Conservation (phyloP, 2,113 vertebrate genomes). For the Hippocampus guttulatus region DNA sequence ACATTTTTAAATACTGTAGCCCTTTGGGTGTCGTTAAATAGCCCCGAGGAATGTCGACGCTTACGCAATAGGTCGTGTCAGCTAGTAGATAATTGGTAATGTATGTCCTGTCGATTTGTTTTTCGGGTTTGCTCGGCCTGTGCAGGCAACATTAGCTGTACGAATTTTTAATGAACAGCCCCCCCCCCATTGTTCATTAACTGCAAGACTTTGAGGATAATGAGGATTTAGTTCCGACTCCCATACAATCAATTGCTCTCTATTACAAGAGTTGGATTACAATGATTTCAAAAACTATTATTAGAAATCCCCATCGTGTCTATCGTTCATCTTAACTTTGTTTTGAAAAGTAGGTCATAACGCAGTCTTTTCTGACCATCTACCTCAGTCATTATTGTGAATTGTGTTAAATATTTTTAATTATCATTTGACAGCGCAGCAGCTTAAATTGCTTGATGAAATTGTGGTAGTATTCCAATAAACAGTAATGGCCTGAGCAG, state of each 20-base stretch:
- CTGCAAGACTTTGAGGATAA: not conserved
- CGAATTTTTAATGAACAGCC: too few relatives aligned
- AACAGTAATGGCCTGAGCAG: constrained; percentile 11
- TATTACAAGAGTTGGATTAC: too few relatives aligned
- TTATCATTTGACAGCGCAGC: constrained; percentile 12
- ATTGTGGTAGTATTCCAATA: not conserved
- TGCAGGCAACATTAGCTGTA: constrained; percentile 6
- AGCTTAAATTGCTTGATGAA: constrained; percentile 14
- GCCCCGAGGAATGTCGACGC: not conserved
- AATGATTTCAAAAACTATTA: constrained; percentile 28
- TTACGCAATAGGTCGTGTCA: not conserved
- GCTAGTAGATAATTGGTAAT: not conserved
- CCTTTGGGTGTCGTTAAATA: not conserved
- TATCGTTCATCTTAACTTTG: constrained; percentile 18
- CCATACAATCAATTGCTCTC: too few relatives aligned
- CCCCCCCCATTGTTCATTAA: not conserved
- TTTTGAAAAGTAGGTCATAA: constrained; percentile 35
- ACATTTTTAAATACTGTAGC: fast-evolving
- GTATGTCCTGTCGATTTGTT: not conserved
- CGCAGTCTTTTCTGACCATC: not conserved
- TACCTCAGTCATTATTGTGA: constrained; percentile 7
- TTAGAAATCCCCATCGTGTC: constrained; percentile 34
- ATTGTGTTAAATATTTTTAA: constrained; percentile 13
- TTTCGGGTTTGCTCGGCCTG: not conserved
- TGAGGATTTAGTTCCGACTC: too few relatives aligned